Conservation (phyloP, 2,113 vertebrate species). For the Rhynchomys soricoides region DNA sequence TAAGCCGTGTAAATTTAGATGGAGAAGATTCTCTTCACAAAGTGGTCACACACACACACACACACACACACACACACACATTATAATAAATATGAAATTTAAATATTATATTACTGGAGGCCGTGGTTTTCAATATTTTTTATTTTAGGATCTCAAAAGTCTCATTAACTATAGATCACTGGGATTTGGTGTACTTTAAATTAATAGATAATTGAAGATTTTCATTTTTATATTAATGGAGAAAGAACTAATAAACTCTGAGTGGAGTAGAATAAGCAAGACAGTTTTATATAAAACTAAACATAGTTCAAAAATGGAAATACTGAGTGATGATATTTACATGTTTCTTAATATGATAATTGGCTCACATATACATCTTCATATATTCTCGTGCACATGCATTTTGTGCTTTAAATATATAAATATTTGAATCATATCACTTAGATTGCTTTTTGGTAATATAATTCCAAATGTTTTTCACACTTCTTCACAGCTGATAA, state of each 20-base stretch:
- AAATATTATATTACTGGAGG: not conserved
- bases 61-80: not conserved
- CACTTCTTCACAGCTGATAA: not conserved
- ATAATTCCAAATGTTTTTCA: constrained; percentile 46
- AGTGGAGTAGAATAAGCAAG: not conserved
- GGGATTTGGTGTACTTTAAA: constrained; percentile 7
- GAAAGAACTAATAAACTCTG: not conserved
- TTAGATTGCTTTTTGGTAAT: not conserved
- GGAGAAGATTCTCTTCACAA: not conserved
- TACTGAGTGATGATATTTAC: not conserved
- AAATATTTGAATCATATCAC: not conserved
- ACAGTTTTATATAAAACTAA: not conserved
- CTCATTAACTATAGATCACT: not conserved
- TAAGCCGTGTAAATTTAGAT: too few relatives aligned
- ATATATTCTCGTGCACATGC: not conserved
- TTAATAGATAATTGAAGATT: not conserved
- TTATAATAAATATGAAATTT: not conserved
- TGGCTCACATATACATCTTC: not conserved
- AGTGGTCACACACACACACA: not conserved
- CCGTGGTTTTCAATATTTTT: not conserved
- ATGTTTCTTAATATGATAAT: not conserved
- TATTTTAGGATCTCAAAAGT: not conserved
- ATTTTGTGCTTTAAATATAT: not conserved
- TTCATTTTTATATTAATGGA: not conserved
- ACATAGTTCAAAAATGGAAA: not conserved